Evolutionary conservation across 92 coral and sea anemone species (phyloP), one percentile per base, ranked within the genome.

Genomic region (Bergia puertoricense): DNA sequence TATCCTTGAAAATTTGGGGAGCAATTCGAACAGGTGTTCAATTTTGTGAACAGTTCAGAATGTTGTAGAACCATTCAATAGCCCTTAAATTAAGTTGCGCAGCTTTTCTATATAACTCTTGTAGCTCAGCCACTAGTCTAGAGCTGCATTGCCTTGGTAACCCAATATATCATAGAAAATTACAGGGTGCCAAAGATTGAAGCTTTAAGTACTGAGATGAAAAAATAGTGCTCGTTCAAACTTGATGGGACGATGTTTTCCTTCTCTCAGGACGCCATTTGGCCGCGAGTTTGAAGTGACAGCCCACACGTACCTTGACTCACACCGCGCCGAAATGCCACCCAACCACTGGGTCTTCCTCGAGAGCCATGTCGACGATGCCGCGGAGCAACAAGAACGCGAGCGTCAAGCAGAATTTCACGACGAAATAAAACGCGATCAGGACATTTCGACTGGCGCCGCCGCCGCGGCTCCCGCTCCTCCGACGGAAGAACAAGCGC

Each of bases 321-420:
- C 99, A 37, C 99, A 97, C 88, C 93, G 96, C 75, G 99, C 99
- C 37, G 99, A 97, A 40, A 94, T 73, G 89, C 96, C 99, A 10
- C 77, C 89, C 41, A 97, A 97, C 74, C 99, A 94, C 87, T 97
- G 99, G 99, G 99, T 95, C 11, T 89, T 97, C 77, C 85, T 91
- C 22, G 90, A 92, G 38, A 93, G 90, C 0, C 89, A 66, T 10
- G 93, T 95, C 7, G 95, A 94, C 66, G 99, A 95, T 75, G 99
- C 96, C 6, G 94, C 98, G 3, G 86, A 72, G 59, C 88, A 89
- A 50, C 88, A 94, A 65, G 98, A 95, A 74, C 77, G 82, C 39
- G 92, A 95, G 77, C 89, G 93, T 67, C 94, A 95, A 82, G 86
- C 90, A 45, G 94, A 93, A 82, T 86, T 93, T 45, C 96, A 93